A percentile compares a stretch with the other conserved stretches of the same genome.
These are phyloP conservation scores for Genyomyrus donnyi DNA, from an alignment of 2,113 vertebrate species.

Conservation along the genomic window DNA sequence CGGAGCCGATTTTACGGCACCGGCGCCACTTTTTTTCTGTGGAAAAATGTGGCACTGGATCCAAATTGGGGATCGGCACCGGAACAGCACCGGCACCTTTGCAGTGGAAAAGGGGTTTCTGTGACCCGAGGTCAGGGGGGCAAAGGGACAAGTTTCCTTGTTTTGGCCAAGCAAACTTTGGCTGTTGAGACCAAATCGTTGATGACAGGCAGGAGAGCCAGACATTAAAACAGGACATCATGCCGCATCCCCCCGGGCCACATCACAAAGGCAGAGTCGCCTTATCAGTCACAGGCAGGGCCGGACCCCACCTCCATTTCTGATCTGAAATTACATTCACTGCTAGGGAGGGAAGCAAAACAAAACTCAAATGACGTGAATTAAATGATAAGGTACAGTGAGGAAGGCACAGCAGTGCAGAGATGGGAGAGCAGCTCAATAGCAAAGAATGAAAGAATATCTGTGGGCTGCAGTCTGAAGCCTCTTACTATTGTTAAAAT, in stretches of 20 bases:
- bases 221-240: not conserved
- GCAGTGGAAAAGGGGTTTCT: too few relatives aligned
- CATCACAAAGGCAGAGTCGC: not conserved
- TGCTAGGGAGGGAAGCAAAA: not conserved
- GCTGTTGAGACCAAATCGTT: not conserved
- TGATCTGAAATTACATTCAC: not conserved
- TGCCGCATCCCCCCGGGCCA: not conserved
- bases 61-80: too few relatives aligned
- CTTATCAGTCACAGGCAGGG: not conserved
- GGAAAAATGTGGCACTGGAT: too few relatives aligned
- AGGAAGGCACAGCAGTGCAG: not conserved
- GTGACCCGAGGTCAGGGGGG: not conserved
- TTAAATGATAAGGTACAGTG: constrained; percentile 5
- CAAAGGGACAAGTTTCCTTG: not conserved
- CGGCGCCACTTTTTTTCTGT: too few relatives aligned
- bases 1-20: too few relatives aligned
- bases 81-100: too few relatives aligned
- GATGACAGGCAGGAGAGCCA: not conserved
- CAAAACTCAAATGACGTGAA: not conserved
- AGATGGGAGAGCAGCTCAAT: not conserved
- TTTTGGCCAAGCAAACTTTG: not conserved
- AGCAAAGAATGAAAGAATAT: not conserved
- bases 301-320: not conserved
- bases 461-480: not conserved
- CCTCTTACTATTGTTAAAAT: not conserved